Percentiles rank a stretch among this genome's conserved stretches.
These are phyloP conservation scores for Idaea straminata DNA, from an alignment of 2,888 invertebrate genomes.

Conservation along the genomic window DNA sequence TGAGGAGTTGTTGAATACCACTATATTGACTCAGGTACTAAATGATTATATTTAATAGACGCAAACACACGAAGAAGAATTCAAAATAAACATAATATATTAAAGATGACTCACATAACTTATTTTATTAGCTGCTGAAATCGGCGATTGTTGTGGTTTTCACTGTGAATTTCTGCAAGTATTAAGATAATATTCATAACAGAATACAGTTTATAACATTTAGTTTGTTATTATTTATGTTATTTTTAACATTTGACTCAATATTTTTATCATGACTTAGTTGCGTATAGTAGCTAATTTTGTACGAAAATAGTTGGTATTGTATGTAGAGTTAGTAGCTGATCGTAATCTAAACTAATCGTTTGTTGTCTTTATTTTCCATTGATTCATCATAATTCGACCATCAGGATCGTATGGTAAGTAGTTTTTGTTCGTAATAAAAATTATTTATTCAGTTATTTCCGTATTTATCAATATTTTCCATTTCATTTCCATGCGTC, in stretches of 20 bases:
- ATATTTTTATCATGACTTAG: too few relatives aligned
- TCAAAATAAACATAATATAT: too few relatives aligned
- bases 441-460: constrained; percentile 1
- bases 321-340: constrained; percentile 2
- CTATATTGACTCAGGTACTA: constrained; percentile 88
- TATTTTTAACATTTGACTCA: too few relatives aligned
- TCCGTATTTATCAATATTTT: constrained; percentile 9
- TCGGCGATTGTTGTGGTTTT: too few relatives aligned
- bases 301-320: neutral
- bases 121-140: too few relatives aligned
- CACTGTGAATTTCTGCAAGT: too few relatives aligned
- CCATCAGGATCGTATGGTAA: constrained; percentile 68
- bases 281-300: neutral
- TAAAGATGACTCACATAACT: too few relatives aligned
- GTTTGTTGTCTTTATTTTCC: constrained; percentile 33
- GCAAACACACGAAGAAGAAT: too few relatives aligned
- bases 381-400: constrained; percentile 34
- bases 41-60: neutral
- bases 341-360: constrained; percentile 17
- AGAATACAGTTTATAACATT: too few relatives aligned
- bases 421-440: constrained; percentile 27
- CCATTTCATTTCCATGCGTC: constrained; percentile 44
- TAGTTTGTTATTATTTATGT: too few relatives aligned
- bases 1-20: constrained; percentile 85
- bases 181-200: too few relatives aligned